These are phyloP conservation scores for Portunus trituberculatus DNA, from an alignment of 1,140 invertebrate species.

Conservation along the genomic window DNA sequence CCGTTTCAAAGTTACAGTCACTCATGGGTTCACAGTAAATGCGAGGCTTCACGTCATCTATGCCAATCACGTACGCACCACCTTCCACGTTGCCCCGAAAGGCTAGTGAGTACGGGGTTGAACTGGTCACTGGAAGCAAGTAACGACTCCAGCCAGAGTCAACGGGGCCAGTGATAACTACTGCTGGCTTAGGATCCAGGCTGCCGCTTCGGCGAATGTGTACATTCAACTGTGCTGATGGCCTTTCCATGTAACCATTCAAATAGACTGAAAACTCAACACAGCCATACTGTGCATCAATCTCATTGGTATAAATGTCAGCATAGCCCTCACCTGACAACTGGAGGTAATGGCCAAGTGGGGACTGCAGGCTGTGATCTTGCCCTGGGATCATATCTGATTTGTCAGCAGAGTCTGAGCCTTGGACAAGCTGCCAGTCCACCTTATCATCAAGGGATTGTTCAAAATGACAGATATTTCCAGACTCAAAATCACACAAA, in stretches of 20 bases:
- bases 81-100: conserved; percentile 52
- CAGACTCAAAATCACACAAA: conserved; percentile 68
- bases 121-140: conserved; percentile 36
- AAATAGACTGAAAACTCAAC: conserved; percentile 69
- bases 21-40: conserved; percentile 63
- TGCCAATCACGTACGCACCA: conserved; percentile 34
- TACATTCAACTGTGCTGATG: conserved; percentile 36
- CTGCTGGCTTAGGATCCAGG: conserved; percentile 13
- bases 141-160: conserved; percentile 53
- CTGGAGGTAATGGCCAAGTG: conserved; percentile 62
- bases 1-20: conserved; percentile 70
- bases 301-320: conserved; percentile 55
- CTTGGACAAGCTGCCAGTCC: conserved; percentile 61
- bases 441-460: conserved; percentile 59
- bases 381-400: conserved; percentile 8
- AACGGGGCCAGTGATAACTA: conserved; percentile 17
- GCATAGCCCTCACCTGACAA: conserved; percentile 32
- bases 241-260: conserved; percentile 35
- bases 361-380: conserved; percentile 64
- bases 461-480: conserved; percentile 62
- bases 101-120: conserved; percentile 49
- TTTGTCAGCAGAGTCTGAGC: background rate
- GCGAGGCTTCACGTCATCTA: conserved; percentile 67
- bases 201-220: conserved; percentile 37
- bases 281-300: conserved; percentile 65